phyloP scores from a whole-genome alignment of 2,888 invertebrate species.

The Ischnus inquisitorius region DNA sequence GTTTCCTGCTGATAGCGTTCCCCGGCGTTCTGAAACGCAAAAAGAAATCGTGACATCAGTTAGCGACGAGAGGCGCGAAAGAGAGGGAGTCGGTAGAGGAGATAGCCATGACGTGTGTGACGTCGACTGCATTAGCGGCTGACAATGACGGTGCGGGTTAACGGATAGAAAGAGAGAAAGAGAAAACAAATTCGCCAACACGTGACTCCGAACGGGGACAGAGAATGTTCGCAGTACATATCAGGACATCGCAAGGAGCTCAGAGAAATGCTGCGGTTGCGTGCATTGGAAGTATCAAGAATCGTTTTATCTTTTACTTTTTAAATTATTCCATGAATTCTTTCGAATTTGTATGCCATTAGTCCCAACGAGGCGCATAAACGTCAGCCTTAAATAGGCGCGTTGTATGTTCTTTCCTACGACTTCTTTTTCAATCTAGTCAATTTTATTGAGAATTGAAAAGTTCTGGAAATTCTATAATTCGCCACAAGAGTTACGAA shows the following conservation, averaged over 20 bases:
- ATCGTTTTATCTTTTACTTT: constrained; percentile 1
- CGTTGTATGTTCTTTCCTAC: too few relatives aligned
- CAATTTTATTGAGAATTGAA: too few relatives aligned
- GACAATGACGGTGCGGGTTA: constrained; percentile 56
- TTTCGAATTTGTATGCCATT: neutral
- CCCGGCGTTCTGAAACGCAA: constrained; percentile 74
- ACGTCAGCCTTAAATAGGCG: neutral
- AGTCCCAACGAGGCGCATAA: neutral
- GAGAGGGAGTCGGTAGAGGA: constrained; percentile 34
- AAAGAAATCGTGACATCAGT: constrained; percentile 72
- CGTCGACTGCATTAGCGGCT: constrained; percentile 51
- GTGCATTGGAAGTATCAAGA: neutral
- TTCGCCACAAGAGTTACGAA: too few relatives aligned
- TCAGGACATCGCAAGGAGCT: constrained; percentile 19
- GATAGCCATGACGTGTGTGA: constrained; percentile 38
- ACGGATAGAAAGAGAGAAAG: constrained; percentile 43
- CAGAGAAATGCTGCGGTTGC: constrained; percentile 21
- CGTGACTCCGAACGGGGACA: constrained; percentile 49
- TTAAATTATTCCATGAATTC: neutral
- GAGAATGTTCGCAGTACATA: neutral
- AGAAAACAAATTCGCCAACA: constrained; percentile 46
- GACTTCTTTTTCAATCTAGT: too few relatives aligned
- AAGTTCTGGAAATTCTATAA: neutral
- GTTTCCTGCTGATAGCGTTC: constrained; percentile 82
- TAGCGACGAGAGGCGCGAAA: constrained; percentile 37